Evolutionary conservation across 2,888 invertebrate species (phyloP).

Genomic region (Disparrhopalites patrizii): DNA sequence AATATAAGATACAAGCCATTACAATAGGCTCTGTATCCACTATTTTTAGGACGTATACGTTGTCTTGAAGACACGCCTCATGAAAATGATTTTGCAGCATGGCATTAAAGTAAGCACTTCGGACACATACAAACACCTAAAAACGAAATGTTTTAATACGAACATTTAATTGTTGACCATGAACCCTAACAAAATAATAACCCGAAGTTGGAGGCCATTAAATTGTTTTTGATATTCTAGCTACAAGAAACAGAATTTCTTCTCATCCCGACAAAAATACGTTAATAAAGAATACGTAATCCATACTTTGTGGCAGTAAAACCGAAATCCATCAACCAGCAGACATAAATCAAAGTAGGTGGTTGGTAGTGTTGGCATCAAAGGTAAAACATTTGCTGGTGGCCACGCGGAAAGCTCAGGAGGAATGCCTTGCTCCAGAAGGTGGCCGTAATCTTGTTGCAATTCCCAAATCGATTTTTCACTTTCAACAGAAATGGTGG

Average conservation of each 20-base stretch:
- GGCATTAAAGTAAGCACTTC: constrained; percentile 55
- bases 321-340: constrained; percentile 51
- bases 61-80: constrained; percentile 50
- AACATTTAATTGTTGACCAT: not conserved
- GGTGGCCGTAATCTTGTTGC: constrained; percentile 51
- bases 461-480: constrained; percentile 49
- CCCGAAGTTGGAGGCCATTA: too few relatives aligned
- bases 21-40: constrained; percentile 51
- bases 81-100: constrained; percentile 51
- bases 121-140: constrained; percentile 54
- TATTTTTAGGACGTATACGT: constrained; percentile 51
- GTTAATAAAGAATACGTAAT: not conserved
- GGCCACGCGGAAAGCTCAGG: constrained; percentile 50
- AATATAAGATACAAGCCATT: constrained; percentile 53
- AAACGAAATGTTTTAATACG: constrained; percentile 8
- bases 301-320: constrained; percentile 53
- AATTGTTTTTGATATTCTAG: too few relatives aligned
- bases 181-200: not conserved
- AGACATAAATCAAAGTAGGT: constrained; percentile 53
- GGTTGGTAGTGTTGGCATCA: constrained; percentile 50
- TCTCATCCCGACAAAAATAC: too few relatives aligned
- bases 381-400: constrained; percentile 51
- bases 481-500: constrained; percentile 52
- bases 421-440: constrained; percentile 53
- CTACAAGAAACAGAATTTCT: too few relatives aligned